A percentile compares a stretch with the other conserved stretches of the same genome.
These are phyloP conservation scores for Lissonota sp. DNA, from an alignment of 2,888 invertebrate species.

Conservation along the genomic window DNA sequence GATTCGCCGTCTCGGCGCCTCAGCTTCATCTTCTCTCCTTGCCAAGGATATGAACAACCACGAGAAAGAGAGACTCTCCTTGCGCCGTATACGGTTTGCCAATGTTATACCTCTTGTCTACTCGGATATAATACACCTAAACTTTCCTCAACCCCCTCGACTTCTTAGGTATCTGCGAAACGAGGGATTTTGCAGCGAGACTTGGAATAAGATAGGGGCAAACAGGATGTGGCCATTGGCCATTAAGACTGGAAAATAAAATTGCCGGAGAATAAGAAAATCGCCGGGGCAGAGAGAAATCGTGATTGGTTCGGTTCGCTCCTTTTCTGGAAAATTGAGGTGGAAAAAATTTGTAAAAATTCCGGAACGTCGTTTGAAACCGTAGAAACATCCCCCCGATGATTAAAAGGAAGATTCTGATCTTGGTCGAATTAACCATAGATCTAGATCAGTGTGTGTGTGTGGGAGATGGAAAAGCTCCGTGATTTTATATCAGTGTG, in stretches of 20 bases:
- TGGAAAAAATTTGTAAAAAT: too few species aligned
- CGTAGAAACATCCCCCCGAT: too few species aligned
- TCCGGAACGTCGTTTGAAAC: too few species aligned
- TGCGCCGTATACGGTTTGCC: slow-evolving; percentile 48
- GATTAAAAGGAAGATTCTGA: too few species aligned
- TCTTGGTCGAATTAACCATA: slow-evolving; percentile 6
- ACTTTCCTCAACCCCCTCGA: slow-evolving; percentile 37
- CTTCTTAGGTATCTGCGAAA: slow-evolving; percentile 29
- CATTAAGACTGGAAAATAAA: slow-evolving; percentile 37
- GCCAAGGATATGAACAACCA: slow-evolving; percentile 29
- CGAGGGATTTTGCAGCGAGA: slow-evolving; percentile 31
- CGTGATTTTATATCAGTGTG: slow-evolving; percentile 64
- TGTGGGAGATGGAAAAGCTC: slow-evolving; percentile 44
- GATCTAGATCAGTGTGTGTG: slow-evolving; percentile 19
- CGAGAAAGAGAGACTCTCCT: slow-evolving; percentile 61
- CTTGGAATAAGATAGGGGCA: slow-evolving; percentile 1
- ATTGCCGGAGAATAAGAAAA: slow-evolving; percentile 25
- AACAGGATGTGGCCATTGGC: slow-evolving; percentile 46
- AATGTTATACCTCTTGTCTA: slow-evolving; percentile 5
- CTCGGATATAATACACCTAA: slow-evolving; percentile 29
- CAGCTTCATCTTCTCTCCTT: slow-evolving; percentile 23
- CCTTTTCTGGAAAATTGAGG: too few species aligned
- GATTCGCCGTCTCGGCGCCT: slow-evolving; percentile 75
- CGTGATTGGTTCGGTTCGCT: too few species aligned
- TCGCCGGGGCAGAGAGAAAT: too few species aligned